phyloP scores from a whole-genome alignment of 2,113 vertebrate genomes.

The Crotalus viridis region DNA sequence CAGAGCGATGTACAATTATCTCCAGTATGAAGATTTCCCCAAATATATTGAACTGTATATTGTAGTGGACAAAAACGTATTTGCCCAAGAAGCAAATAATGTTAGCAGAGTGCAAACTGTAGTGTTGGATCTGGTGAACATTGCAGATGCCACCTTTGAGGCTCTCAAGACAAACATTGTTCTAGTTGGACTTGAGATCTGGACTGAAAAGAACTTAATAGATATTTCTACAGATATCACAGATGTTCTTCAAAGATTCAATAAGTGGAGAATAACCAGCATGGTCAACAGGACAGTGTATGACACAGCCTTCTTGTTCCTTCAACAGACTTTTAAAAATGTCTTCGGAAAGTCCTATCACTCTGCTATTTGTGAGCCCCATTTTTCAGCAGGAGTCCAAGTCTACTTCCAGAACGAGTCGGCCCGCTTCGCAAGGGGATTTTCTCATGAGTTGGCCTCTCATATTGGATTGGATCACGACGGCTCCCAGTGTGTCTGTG shows the following conservation, averaged over 20 bases:
- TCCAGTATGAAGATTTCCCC: background rate
- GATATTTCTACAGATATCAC: fast-evolving
- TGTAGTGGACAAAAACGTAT: background rate
- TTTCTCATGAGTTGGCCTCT: slow-evolving; percentile 45
- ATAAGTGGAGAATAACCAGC: fast-evolving
- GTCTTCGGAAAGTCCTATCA: fast-evolving
- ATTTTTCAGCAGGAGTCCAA: fast-evolving
- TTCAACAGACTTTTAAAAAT: fast-evolving
- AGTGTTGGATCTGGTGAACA: background rate
- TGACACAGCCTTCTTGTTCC: slow-evolving; percentile 31
- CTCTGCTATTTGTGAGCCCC: background rate
- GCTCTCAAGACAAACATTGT: background rate
- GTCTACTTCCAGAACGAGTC: fast-evolving
- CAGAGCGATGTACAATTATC: fast-evolving
- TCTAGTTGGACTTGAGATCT: slow-evolving; percentile 35
- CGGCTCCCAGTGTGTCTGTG: background rate
- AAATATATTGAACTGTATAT: slow-evolving; percentile 1
- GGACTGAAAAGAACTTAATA: slow-evolving; percentile 3
- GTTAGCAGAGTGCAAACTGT: background rate
- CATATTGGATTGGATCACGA: slow-evolving; percentile 20
- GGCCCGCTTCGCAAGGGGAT: background rate
- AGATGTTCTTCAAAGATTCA: background rate
- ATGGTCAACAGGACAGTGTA: fast-evolving
- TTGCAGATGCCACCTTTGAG: slow-evolving; percentile 2
- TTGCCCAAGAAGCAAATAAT: background rate